Base-by-base conservation (phyloP, 2,113 vertebrate species). In the Tachysurus vachellii region DNA sequence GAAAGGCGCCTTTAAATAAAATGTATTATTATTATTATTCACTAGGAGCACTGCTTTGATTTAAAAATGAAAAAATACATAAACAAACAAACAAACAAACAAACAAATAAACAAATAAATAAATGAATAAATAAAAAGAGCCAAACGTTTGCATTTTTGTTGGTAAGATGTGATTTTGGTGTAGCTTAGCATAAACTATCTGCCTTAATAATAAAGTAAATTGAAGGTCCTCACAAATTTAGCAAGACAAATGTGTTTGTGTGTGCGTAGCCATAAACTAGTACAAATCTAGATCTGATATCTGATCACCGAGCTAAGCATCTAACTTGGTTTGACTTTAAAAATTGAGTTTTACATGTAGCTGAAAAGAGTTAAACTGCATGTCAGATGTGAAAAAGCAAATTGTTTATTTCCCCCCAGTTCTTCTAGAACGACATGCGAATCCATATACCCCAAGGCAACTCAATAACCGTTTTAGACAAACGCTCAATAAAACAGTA, bases 401-500 rank as follows among this genome's bases (percentile, higher is more conserved):
- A 77, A 61, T 4, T 2, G 54, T 16, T 11, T 85, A 76, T 66
- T 56, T 50, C 42, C 44, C 13, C 31, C n/a, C n/a, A n/a, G 23
- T 62, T n/a, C 42, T 62, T 47, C 56, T 28, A 26, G 54, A 14
- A 66, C 47, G 21, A 36, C 19, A 50, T 80, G 9, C 66, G 9
- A 42, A n/a, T 31, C 61, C 13, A 44, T 26, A 70, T 3, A 86
- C 79, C 77, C 62, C 11, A 5, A 86, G 66, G 85, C 77, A 36
- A 70, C 26, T 19, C 14, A 42, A 71, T 86, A 64, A 10, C 71
- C 14, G 61, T 23, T 86, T 80, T 56, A 86, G 64, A 82, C 79
- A 87, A 62, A 73, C 8, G 56, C 11, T 61, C 79, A 82, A 62
- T 82, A 82, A 81, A 86, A 82, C 53, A 71, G 54, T 82, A 82